Evolutionary conservation across 2,113 vertebrate genomes (phyloP), one percentile per base, ranked within the genome.

Genomic region (Orthonyx spaldingii): DNA sequence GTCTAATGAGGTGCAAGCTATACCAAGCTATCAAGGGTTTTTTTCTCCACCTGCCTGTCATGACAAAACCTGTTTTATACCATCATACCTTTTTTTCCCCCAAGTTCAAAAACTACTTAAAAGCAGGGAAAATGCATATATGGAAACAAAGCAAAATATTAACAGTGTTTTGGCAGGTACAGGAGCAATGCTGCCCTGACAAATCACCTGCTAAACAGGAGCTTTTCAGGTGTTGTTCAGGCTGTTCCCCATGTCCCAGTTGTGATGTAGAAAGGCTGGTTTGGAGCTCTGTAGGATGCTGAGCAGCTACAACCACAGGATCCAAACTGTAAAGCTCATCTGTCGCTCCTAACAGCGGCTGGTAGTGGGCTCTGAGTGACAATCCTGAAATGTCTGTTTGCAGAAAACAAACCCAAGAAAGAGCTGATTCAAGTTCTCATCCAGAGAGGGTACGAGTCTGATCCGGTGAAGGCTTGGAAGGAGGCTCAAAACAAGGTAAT

Each of bases 361-460:
- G 77, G 37, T 41, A 30, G 30, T 23, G 33, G 24, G 56, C 47
- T 63, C 20, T 91, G 71, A 78, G 55, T 84, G 44, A 39, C 75
- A 81, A 96, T 56, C 63, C 35, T 53, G 76, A 70, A 92, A 91
- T 82, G 41, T 96, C 83, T 97, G 4, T 66, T 95, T 93, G 56
- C 90, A 99, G 99, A 99, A 97, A 99, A 99, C 98, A 99, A 99
- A 72, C 99, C 99, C 59, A 99, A 99, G 97, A 99, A 99, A 92
- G 99, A 99, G 71, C 91, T 99, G 91, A 99, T 99, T 90, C 97
- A 98, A 93, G 98, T 99, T 97, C 98, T 99, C 55, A 97, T 99
- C 89, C 71, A 99, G 94, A 99, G 99, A 97, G 99, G 99, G 42
- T 99, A 99, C 6, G 99, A 99, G 95, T 99, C 99, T 0, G 99